phyloP scores from a whole-genome alignment of 1,140 invertebrate species.

The Drosophila quadrilineata region DNA sequence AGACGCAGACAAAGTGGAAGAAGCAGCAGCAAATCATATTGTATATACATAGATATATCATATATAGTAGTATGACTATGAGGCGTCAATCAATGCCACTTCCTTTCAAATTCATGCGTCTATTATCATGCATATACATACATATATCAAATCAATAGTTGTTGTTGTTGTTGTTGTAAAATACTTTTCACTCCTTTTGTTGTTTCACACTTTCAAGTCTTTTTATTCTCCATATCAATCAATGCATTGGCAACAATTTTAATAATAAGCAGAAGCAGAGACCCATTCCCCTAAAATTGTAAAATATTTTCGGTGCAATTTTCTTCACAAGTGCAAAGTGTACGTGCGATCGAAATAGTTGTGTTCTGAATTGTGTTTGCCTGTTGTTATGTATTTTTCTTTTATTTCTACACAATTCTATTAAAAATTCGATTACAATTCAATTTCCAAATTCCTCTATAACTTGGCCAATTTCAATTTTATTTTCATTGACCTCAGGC shows the following conservation, averaged over 20 bases:
- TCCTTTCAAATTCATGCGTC: constrained; percentile 41
- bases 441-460: constrained; percentile 3
- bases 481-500: constrained; percentile 72
- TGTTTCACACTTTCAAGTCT: constrained; percentile 63
- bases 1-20: no score
- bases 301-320: constrained; percentile 42
- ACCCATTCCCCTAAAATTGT: no score
- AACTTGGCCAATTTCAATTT: constrained; percentile 48
- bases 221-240: constrained; percentile 58
- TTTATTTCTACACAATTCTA: no score
- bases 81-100: constrained; percentile 69
- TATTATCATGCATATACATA: constrained; percentile 8
- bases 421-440: constrained; percentile 16
- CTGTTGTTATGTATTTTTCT: constrained; percentile 35
- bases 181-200: constrained; percentile 22
- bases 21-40: no score
- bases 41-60: no score
- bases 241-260: constrained; percentile 42
- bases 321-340: constrained; percentile 68
- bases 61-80: constrained; percentile 20
- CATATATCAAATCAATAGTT: constrained; percentile 9
- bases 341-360: constrained; percentile 20
- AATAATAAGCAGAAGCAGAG: constrained; percentile 72
- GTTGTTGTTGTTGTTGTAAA: constrained; percentile 12
- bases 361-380: constrained; percentile 29